Evolutionary conservation across 2,797 vertebrate species (phyloP).

Genomic region (Nasua narica): DNA sequence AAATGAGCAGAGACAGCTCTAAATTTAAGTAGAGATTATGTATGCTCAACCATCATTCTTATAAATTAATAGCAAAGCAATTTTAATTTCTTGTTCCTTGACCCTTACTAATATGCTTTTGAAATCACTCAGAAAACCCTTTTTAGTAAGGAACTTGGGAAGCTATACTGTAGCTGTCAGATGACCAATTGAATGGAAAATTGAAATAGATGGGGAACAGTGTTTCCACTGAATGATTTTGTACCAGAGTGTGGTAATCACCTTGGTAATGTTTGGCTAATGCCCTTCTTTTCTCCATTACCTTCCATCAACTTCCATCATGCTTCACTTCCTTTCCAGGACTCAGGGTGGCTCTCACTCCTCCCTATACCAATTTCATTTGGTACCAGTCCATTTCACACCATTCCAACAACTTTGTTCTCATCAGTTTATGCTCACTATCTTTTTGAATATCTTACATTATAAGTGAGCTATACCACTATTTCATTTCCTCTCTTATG

Average conservation of each 20-base stretch:
- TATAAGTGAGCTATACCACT: not conserved
- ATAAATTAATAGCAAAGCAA: not conserved
- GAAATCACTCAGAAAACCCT: constrained; percentile 8
- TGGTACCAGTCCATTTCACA: constrained; percentile 47
- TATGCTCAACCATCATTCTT: not conserved
- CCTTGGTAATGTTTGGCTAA: constrained; percentile 66
- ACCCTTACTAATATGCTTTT: constrained; percentile 14
- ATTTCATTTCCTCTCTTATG: not conserved
- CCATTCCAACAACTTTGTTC: constrained; percentile 15
- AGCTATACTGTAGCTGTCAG: constrained; percentile 49
- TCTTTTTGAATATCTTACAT: constrained; percentile 8
- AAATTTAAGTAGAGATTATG: not conserved
- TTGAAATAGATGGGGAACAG: constrained; percentile 66
- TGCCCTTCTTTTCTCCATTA: constrained; percentile 68
- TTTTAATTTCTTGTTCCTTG: constrained; percentile 45
- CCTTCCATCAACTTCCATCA: constrained; percentile 66
- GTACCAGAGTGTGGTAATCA: constrained; percentile 59
- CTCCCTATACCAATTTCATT: not conserved
- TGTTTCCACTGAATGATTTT: constrained; percentile 41
- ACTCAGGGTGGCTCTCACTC: not conserved
- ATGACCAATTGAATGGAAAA: constrained; percentile 68
- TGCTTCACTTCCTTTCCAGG: constrained; percentile 47
- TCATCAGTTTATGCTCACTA: constrained; percentile 20
- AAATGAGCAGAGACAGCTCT: not conserved
- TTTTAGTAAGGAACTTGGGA: constrained; percentile 15